Evolutionary conservation across 2,113 vertebrate genomes (phyloP).

Genomic region (Sinocyclocheilus maitianheensis): DNA sequence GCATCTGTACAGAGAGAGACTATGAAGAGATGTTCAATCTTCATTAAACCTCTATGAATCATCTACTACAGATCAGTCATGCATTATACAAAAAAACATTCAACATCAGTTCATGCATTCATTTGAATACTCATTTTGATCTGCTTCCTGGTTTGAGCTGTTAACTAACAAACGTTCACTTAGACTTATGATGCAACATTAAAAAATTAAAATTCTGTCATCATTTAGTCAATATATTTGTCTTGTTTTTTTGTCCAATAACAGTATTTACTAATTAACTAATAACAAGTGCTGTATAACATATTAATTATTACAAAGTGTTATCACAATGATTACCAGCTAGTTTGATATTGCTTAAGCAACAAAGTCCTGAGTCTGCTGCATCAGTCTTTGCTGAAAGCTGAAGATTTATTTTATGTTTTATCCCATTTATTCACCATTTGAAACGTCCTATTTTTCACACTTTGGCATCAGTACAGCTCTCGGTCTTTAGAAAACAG

Average conservation of each 20-base stretch:
- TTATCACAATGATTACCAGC: background rate
- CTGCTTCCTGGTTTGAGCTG: background rate
- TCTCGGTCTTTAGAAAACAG: background rate
- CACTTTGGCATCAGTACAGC: background rate
- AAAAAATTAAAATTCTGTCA: background rate
- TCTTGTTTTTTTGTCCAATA: background rate
- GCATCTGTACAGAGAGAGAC: background rate
- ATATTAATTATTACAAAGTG: background rate
- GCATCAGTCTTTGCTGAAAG: background rate
- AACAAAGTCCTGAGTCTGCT: background rate
- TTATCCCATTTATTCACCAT: background rate
- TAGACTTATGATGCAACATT: background rate
- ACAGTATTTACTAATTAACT: background rate
- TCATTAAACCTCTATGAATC: conserved; percentile 4
- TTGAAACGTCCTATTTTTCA: background rate
- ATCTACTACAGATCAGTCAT: conserved; percentile 9
- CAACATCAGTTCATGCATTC: background rate
- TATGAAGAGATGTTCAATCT: background rate
- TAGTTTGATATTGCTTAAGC: background rate
- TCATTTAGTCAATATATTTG: background rate
- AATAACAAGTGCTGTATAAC: background rate
- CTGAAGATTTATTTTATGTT: background rate
- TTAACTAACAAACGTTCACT: background rate
- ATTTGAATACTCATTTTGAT: background rate
- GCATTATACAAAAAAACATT: background rate